Conservation (phyloP, 2,888 invertebrate genomes). For the Leptinotarsa juncta region DNA sequence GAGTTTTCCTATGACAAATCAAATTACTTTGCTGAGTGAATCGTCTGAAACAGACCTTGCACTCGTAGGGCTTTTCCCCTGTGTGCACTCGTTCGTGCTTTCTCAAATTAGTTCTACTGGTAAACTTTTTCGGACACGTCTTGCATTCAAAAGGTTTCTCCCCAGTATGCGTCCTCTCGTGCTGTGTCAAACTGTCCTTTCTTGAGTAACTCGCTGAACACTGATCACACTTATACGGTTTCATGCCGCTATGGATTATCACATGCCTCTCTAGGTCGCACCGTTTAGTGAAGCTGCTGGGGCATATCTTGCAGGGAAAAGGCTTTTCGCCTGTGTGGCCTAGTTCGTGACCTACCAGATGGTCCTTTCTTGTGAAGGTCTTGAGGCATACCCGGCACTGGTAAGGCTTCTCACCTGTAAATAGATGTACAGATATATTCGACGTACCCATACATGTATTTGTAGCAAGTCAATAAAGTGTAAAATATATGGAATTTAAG, state of each 20-base stretch:
- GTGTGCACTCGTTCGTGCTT: constrained; percentile 7
- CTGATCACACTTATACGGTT: constrained; percentile 2
- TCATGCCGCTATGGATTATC: constrained; percentile 6
- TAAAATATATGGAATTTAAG: too few species aligned
- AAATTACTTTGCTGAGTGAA: constrained; percentile 16
- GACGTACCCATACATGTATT: too few species aligned
- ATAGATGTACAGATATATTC: too few species aligned
- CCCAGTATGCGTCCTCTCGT: neutral
- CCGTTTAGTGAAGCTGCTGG: neutral
- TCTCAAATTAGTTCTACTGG: neutral
- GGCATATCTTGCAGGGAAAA: neutral
- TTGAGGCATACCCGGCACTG: neutral
- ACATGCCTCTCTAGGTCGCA: constrained; percentile 8
- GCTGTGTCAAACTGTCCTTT: constrained; percentile 11
- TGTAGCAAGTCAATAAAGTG: too few species aligned
- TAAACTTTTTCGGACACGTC: neutral
- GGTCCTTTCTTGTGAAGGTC: constrained; percentile 1
- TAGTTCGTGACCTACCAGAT: neutral
- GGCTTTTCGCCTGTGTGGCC: constrained; percentile 6
- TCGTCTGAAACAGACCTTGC: neutral
- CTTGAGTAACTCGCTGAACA: neutral
- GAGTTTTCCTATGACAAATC: constrained; percentile 1
- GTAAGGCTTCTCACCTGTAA: constrained; percentile 8
- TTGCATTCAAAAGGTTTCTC: constrained; percentile 1
- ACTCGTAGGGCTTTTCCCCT: neutral